A percentile compares a stretch with the other conserved stretches of the same genome.
These are phyloP conservation scores for Cantharis flavilabris DNA, from an alignment of 2,888 invertebrate genomes.

Conservation along the genomic window DNA sequence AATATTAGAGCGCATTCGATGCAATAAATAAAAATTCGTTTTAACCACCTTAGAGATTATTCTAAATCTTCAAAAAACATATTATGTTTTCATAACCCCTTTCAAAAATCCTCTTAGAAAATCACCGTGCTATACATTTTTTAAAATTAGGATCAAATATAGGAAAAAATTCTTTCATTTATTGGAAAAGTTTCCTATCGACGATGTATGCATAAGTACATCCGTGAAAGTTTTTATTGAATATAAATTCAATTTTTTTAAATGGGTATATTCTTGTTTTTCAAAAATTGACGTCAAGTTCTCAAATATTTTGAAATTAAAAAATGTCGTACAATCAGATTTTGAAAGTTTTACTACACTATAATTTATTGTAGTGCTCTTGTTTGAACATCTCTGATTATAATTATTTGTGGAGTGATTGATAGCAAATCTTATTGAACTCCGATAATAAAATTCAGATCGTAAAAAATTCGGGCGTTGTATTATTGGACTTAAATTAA, in stretches of 20 bases:
- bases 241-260: not conserved
- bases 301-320: too few relatives aligned
- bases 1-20: not conserved
- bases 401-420: not conserved
- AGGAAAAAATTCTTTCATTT: not conserved
- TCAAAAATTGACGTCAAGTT: too few relatives aligned
- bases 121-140: not conserved
- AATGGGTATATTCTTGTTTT: not conserved
- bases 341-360: not conserved
- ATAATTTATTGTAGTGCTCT: not conserved
- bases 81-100: not conserved
- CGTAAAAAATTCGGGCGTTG: not conserved
- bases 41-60: not conserved
- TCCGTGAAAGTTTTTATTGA: not conserved
- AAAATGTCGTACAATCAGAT: too few relatives aligned
- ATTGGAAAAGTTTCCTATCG: not conserved
- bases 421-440: not conserved
- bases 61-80: not conserved
- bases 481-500: not conserved
- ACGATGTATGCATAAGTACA: not conserved
- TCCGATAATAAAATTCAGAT: not conserved
- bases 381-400: not conserved
- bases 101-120: not conserved
- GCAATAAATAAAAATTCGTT: not conserved
- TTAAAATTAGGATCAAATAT: not conserved